Conservation (phyloP, 2,797 vertebrate genomes). For the Aphelocoma californica region DNA sequence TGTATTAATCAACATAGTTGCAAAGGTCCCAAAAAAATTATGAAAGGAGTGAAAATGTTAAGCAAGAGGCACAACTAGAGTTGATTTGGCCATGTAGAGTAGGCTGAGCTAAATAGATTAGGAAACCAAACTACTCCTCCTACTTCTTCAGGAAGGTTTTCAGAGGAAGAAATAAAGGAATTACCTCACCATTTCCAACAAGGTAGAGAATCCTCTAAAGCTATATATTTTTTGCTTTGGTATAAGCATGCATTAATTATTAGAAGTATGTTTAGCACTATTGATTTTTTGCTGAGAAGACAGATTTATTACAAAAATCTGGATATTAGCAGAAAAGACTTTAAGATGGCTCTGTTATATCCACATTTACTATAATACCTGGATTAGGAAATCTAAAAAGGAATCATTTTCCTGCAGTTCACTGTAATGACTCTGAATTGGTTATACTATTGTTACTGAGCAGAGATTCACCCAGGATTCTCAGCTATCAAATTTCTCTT, state of each 20-base stretch:
- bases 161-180: not conserved
- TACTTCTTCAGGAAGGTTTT: not conserved
- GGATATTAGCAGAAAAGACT: not conserved
- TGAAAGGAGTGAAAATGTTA: slow-evolving; percentile 19
- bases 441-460: not conserved
- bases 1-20: slow-evolving; percentile 31
- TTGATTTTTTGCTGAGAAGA: not conserved
- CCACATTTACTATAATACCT: not conserved
- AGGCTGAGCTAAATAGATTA: not conserved
- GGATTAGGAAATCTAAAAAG: not conserved
- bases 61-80: slow-evolving; percentile 11
- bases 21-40: slow-evolving; percentile 43
- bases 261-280: not conserved
- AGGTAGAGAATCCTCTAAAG: not conserved
- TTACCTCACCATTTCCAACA: not conserved
- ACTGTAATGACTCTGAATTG: not conserved
- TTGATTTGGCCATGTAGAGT: not conserved
- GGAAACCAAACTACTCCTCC: not conserved
- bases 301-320: not conserved
- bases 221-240: not conserved
- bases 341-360: not conserved
- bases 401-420: not conserved
- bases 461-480: not conserved
- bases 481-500: not conserved
- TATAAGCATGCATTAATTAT: not conserved